Percentiles rank a stretch among this genome's conserved stretches.
phyloP scores from a whole-genome alignment of 2,888 invertebrate species.

The Antheraea assamensis region DNA sequence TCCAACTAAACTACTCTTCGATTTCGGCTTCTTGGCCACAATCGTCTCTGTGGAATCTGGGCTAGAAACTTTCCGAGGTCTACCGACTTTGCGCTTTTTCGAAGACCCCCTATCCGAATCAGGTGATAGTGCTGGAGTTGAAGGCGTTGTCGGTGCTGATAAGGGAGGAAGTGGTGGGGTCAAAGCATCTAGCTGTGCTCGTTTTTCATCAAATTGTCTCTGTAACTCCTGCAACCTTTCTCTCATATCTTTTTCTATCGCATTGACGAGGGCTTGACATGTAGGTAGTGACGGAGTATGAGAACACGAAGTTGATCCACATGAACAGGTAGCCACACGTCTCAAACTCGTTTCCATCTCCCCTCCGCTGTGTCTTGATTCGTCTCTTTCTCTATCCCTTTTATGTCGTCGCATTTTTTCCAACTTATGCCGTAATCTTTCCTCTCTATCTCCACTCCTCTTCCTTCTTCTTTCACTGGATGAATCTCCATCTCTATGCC shows the following conservation, averaged over 20 bases:
- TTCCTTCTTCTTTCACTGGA: slow-evolving; percentile 68
- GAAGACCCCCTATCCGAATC: slow-evolving; percentile 81
- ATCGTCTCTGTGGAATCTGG: slow-evolving; percentile 89
- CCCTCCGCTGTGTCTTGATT: slow-evolving; percentile 54
- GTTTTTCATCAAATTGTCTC: slow-evolving; percentile 91
- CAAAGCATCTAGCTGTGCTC: slow-evolving; percentile 89
- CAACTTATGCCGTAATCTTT: slow-evolving; percentile 68
- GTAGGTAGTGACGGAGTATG: slow-evolving; percentile 68
- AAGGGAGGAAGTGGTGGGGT: slow-evolving; percentile 78
- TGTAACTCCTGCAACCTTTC: slow-evolving; percentile 91
- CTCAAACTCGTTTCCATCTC: slow-evolving; percentile 71
- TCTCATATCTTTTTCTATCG: slow-evolving; percentile 91
- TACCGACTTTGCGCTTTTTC: slow-evolving; percentile 91
- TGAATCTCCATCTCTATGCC: slow-evolving; percentile 66
- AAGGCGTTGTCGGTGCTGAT: slow-evolving; percentile 69
- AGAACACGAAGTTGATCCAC: slow-evolving; percentile 54
- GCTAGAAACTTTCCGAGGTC: slow-evolving; percentile 88
- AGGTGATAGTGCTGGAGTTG: slow-evolving; percentile 73
- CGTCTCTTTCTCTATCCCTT: slow-evolving; percentile 64
- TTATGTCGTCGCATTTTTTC: slow-evolving; percentile 74
- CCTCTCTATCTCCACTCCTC: slow-evolving; percentile 68
- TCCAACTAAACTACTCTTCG: slow-evolving; percentile 85
- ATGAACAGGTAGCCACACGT: slow-evolving; percentile 68
- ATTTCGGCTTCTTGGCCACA: slow-evolving; percentile 90
- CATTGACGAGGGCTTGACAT: slow-evolving; percentile 84